Conservation (phyloP, 2,113 vertebrate species). For the Bos taurus region DNA sequence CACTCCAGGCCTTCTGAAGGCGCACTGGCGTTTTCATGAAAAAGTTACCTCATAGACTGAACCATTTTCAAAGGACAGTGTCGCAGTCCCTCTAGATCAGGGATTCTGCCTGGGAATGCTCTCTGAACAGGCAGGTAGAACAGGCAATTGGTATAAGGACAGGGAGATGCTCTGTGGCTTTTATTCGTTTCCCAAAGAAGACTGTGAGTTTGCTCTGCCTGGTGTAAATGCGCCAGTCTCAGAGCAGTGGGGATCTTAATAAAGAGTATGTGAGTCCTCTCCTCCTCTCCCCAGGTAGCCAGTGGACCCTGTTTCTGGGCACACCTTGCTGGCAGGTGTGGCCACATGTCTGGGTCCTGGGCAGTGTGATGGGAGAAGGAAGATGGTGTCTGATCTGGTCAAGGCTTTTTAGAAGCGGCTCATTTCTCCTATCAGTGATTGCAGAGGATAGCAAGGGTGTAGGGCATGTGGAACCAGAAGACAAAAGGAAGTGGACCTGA, state of each 20-base stretch:
- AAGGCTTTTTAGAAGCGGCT: background rate
- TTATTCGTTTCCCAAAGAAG: background rate
- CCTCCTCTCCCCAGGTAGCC: background rate
- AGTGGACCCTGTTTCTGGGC: background rate
- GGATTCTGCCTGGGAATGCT: background rate
- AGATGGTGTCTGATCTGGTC: background rate
- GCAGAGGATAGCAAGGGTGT: background rate
- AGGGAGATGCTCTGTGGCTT: background rate
- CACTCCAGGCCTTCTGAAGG: background rate
- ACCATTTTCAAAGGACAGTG: background rate
- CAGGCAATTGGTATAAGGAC: rapidly evolving
- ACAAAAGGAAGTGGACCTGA: background rate
- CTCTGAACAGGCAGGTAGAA: background rate
- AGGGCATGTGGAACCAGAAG: background rate
- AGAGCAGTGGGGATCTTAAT: background rate
- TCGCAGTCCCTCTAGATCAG: background rate
- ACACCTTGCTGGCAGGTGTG: background rate
- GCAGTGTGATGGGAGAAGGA: background rate
- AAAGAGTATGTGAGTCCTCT: background rate
- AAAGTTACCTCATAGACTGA: background rate
- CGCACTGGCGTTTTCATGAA: background rate
- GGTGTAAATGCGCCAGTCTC: background rate
- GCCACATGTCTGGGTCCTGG: background rate
- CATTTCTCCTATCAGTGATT: background rate
- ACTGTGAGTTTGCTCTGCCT: background rate